Conservation (phyloP, 2,888 invertebrate species). For the Cephus spinipes region DNA sequence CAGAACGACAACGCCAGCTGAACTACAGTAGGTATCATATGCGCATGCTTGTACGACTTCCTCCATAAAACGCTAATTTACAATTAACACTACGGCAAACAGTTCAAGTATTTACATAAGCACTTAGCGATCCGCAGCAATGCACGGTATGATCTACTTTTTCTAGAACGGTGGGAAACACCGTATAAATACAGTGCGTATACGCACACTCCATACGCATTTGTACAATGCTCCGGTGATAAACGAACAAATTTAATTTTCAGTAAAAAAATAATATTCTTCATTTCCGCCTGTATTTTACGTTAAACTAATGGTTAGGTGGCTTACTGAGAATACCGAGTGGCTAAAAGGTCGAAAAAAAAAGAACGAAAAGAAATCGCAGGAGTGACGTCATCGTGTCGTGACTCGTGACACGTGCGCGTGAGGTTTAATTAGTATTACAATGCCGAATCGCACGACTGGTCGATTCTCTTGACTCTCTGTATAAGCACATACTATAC, state of each 20-base stretch:
- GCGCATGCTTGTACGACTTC: conserved; percentile 34
- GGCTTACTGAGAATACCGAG: conserved; percentile 3
- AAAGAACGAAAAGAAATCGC: conserved; percentile 45
- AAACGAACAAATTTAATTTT: neutral
- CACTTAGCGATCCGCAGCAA: conserved; percentile 33
- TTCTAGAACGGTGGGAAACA: neutral
- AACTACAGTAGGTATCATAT: conserved; percentile 5
- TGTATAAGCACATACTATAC: neutral
- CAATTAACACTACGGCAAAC: conserved; percentile 51
- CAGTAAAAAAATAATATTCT: neutral
- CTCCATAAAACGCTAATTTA: conserved; percentile 58
- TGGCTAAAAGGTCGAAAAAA: conserved; percentile 25
- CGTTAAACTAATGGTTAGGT: conserved; percentile 40
- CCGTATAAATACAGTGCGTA: neutral
- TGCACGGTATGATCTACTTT: conserved; percentile 6
- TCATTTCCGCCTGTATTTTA: neutral
- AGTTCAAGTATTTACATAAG: conserved; percentile 38
- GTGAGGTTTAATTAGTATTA: conserved; percentile 61
- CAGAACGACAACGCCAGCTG: conserved; percentile 39
- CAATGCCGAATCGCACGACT: conserved; percentile 53
- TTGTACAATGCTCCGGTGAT: neutral
- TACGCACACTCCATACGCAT: neutral
- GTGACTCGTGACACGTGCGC: conserved; percentile 58
- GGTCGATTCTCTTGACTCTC: neutral
- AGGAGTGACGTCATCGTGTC: conserved; percentile 55